Conservation (phyloP, 2,113 vertebrate genomes). For the Pseudopodoces humilis region DNA sequence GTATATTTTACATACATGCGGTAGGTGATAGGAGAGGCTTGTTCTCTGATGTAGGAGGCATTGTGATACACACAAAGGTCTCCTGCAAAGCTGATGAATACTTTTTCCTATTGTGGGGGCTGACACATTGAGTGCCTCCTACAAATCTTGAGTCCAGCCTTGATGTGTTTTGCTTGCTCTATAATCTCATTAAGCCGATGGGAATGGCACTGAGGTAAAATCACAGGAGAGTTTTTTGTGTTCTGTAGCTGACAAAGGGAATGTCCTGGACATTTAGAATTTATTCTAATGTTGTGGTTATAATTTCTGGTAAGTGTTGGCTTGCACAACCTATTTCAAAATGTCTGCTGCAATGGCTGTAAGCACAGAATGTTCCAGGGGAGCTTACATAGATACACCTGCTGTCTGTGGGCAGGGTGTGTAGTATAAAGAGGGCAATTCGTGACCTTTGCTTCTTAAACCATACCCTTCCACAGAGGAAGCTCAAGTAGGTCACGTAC, state of each 20-base stretch:
- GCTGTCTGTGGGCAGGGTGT: neutral
- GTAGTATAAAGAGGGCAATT: neutral
- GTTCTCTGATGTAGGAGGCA: neutral
- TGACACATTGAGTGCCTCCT: neutral
- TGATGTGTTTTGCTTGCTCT: neutral
- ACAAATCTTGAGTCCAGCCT: neutral
- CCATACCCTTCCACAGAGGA: constrained; percentile 2
- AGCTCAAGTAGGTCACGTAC: constrained; percentile 41
- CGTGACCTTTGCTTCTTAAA: constrained; percentile 14
- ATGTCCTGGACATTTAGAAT: neutral
- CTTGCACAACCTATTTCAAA: neutral
- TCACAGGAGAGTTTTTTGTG: neutral
- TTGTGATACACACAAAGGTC: neutral
- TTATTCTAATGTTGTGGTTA: neutral
- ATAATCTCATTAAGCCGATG: neutral
- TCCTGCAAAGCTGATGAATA: neutral
- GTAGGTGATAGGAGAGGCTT: neutral
- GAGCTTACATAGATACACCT: neutral
- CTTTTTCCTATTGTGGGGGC: neutral
- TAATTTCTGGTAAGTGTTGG: neutral
- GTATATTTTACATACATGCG: neutral
- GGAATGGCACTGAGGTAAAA: neutral
- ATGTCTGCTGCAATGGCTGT: neutral
- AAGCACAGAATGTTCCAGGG: neutral
- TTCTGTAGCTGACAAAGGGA: neutral